phyloP scores from a whole-genome alignment of 2,888 invertebrate genomes.

The Philereme vetulata region DNA sequence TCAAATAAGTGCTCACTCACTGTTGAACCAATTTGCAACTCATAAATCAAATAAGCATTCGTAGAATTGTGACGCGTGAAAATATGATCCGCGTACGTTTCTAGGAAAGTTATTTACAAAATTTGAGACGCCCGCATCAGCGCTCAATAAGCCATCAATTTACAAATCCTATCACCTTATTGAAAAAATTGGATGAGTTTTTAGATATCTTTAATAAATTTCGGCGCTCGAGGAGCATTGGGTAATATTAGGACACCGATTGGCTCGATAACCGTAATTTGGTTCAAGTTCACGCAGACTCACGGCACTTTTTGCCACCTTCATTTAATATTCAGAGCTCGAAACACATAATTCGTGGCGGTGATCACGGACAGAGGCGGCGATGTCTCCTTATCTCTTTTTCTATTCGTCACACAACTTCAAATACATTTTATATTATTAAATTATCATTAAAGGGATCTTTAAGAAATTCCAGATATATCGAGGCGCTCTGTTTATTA shows the following conservation, averaged over 20 bases:
- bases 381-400: conserved; percentile 68
- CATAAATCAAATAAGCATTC: conserved; percentile 22
- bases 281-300: conserved; percentile 60
- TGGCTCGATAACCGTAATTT: conserved; percentile 69
- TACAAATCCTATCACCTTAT: conserved; percentile 50
- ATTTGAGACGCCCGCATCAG: conserved; percentile 33
- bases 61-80: conserved; percentile 21
- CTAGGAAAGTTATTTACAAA: conserved; percentile 30
- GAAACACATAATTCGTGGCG: conserved; percentile 71
- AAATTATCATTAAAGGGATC: conserved; percentile 60
- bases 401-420: conserved; percentile 66
- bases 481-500: conserved; percentile 44
- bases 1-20: conserved; percentile 13
- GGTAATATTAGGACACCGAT: conserved; percentile 57
- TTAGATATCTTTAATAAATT: conserved; percentile 55
- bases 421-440: conserved; percentile 59
- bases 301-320: conserved; percentile 58
- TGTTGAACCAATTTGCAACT: conserved; percentile 18
- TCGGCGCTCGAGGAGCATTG: conserved; percentile 42
- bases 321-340: conserved; percentile 71
- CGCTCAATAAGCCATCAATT: conserved; percentile 46
- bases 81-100: conserved; percentile 32
- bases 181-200: conserved; percentile 53
- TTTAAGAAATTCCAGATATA: conserved; percentile 47
- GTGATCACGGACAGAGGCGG: conserved; percentile 67